Evolutionary conservation across 1,140 invertebrate species (phyloP).

Genomic region (Camponotus floridanus): DNA sequence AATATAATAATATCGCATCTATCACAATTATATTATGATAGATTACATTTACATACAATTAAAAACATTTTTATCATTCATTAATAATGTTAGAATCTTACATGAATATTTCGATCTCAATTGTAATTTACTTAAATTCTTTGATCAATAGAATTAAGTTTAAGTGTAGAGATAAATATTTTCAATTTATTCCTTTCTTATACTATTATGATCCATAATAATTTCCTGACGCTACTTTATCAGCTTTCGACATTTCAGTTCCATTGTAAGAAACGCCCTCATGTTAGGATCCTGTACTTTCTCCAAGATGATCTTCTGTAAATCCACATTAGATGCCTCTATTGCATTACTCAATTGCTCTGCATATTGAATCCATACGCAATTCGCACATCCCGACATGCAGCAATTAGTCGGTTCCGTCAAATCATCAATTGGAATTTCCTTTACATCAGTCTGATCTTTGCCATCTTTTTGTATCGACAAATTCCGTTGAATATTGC

Average conservation of each 20-base stretch:
- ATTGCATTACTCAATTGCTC: slow-evolving; percentile 92
- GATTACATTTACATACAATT: too few species aligned
- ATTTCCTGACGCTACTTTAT: slow-evolving; percentile 67
- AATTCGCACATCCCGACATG: slow-evolving; percentile 97
- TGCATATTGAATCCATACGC: slow-evolving; percentile 97
- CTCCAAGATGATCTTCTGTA: slow-evolving; percentile 91
- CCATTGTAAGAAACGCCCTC: slow-evolving; percentile 92
- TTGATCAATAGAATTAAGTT: background rate
- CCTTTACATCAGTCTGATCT: slow-evolving; percentile 9
- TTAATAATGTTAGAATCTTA: background rate
- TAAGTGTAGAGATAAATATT: background rate
- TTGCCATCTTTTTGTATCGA: slow-evolving; percentile 26
- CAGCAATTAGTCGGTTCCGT: slow-evolving; percentile 94
- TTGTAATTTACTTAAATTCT: background rate
- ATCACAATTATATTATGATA: too few species aligned
- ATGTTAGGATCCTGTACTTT: slow-evolving; percentile 94
- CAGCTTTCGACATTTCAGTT: slow-evolving; percentile 87
- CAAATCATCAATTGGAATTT: slow-evolving; percentile 71
- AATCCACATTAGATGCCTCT: slow-evolving; percentile 88
- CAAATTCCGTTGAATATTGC: slow-evolving; percentile 2
- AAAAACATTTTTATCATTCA: too few species aligned
- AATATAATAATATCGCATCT: too few species aligned
- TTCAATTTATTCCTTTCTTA: background rate
- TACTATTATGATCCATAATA: background rate
- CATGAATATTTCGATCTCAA: background rate